A percentile compares a stretch with the other conserved stretches of the same genome.
Conservation (phyloP, 2,888 invertebrate species). For the Spatulosminthurus flaviceps region DNA sequence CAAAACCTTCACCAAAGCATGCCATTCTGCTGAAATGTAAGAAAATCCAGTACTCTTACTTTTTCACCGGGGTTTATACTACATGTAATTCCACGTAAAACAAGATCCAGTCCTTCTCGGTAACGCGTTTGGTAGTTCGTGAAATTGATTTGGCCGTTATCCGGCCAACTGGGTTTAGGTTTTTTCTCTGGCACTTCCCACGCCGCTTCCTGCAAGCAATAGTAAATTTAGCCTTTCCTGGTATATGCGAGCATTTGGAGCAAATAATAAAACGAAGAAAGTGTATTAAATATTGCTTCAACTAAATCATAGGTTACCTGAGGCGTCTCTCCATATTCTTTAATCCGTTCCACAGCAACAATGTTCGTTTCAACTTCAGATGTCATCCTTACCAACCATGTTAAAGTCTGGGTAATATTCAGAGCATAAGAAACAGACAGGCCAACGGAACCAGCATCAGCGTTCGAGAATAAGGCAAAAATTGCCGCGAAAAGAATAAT, state of each 20-base stretch:
- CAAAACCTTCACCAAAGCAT: too few species aligned
- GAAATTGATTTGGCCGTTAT: slow-evolving; percentile 67
- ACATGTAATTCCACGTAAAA: slow-evolving; percentile 67
- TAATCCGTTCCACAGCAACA: slow-evolving; percentile 95
- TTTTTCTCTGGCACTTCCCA: slow-evolving; percentile 61
- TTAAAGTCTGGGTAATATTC: slow-evolving; percentile 92
- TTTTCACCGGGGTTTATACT: slow-evolving; percentile 67
- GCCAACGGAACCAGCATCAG: slow-evolving; percentile 23
- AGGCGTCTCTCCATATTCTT: slow-evolving; percentile 89
- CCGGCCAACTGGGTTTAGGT: slow-evolving; percentile 66
- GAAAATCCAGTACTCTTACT: slow-evolving; percentile 54
- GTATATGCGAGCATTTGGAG: too few species aligned
- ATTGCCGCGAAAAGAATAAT: slow-evolving; percentile 39
- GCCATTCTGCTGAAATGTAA: too few species aligned
- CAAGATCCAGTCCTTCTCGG: slow-evolving; percentile 67
- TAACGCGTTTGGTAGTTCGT: slow-evolving; percentile 67
- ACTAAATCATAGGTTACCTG: too few species aligned
- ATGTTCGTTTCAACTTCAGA: slow-evolving; percentile 97
- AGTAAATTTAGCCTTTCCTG: too few species aligned
- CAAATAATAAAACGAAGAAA: too few species aligned
- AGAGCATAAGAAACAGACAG: slow-evolving; percentile 80
- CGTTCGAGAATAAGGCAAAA: slow-evolving; percentile 12
- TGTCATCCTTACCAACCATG: slow-evolving; percentile 95
- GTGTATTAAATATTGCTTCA: too few species aligned
- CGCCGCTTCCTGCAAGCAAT: slow-evolving; percentile 63